Conservation (phyloP, 2,888 invertebrate species). For the Pristionchus maxplancki region DNA sequence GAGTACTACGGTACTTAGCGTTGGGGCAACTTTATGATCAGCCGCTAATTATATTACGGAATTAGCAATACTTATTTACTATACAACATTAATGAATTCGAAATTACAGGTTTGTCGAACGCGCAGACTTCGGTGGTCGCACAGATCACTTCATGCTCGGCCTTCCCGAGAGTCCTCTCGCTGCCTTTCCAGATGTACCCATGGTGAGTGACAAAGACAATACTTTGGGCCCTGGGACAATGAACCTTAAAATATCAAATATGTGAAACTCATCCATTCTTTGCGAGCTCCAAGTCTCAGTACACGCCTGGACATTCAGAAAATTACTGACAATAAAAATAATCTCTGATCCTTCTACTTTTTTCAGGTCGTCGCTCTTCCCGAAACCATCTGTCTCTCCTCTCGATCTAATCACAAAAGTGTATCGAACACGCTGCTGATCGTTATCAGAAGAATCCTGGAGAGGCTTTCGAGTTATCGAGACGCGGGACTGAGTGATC, state of each 20-base stretch:
- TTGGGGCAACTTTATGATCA: no score
- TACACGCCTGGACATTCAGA: no score
- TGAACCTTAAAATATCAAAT: no score
- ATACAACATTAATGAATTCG: not conserved
- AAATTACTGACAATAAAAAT: no score
- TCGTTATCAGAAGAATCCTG: not conserved
- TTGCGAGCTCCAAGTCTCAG: no score
- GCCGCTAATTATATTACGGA: no score
- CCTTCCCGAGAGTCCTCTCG: not conserved
- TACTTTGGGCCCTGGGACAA: no score
- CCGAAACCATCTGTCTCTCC: constrained; percentile 10
- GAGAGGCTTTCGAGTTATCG: constrained; percentile 6
- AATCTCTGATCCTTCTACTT: no score
- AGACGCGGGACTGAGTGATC: not conserved
- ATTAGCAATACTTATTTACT: not conserved
- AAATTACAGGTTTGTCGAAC: constrained; percentile 44
- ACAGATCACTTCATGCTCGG: not conserved
- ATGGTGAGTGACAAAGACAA: constrained; percentile 5
- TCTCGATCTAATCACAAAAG: not conserved
- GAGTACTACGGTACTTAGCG: no score
- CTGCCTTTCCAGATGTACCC: not conserved
- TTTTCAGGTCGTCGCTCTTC: constrained; percentile 37
- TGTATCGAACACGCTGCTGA: not conserved
- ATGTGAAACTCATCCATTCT: no score
- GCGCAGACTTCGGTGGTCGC: constrained; percentile 4